Percentiles rank a stretch among this genome's conserved stretches.
These are phyloP conservation scores for Chironomus striatipennis DNA, from an alignment of 1,140 invertebrate species.

Conservation along the genomic window DNA sequence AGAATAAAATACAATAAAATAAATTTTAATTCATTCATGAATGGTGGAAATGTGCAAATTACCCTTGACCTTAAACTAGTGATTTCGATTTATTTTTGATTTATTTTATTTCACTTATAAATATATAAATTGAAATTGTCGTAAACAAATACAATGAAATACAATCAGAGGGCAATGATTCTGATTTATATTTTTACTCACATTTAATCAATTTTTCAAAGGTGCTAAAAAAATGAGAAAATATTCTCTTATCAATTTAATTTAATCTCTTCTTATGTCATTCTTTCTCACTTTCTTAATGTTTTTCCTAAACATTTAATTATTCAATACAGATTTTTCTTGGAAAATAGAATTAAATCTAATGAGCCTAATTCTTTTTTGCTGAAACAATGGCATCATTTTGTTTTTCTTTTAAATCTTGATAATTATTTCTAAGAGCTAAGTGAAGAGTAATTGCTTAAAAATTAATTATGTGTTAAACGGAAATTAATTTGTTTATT, in stretches of 20 bases:
- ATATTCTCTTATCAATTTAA: background rate
- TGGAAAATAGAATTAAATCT: too few species aligned
- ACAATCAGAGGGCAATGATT: background rate
- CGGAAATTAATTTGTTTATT: too few species aligned
- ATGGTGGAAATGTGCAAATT: background rate
- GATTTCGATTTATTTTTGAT: background rate
- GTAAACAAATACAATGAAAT: background rate
- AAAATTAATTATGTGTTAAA: too few species aligned
- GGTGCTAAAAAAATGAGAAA: background rate
- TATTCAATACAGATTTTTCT: too few species aligned
- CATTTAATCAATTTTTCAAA: background rate
- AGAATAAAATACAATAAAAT: background rate
- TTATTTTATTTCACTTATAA: background rate
- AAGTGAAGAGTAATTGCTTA: too few species aligned
- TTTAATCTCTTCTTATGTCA: background rate
- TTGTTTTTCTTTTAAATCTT: too few species aligned
- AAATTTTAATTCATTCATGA: background rate
- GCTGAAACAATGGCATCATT: too few species aligned
- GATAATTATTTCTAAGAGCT: too few species aligned
- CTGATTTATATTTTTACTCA: background rate
- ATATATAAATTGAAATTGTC: background rate
- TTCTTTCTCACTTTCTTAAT: background rate
- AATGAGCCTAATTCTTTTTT: too few species aligned
- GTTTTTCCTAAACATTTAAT: too few species aligned
- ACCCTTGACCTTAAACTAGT: constrained; percentile 17